Conservation (phyloP, 2,113 vertebrate genomes). For the Boulengeromyrus knoepffleri region DNA sequence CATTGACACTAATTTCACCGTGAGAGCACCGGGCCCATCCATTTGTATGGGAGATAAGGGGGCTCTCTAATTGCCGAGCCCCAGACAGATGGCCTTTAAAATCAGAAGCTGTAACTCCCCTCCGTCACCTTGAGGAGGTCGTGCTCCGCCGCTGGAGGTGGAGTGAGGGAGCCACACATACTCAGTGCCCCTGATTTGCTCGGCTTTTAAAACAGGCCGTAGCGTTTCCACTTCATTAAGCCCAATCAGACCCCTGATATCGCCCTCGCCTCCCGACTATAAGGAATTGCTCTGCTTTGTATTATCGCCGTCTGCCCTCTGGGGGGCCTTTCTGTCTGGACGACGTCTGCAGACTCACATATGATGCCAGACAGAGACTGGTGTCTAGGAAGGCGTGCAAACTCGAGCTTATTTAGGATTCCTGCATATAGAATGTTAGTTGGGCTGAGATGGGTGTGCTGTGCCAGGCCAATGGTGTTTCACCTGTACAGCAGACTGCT, state of each 20-base stretch:
- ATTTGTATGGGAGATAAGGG: constrained; percentile 30
- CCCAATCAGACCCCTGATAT: constrained; percentile 34
- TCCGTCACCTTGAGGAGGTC: constrained; percentile 25
- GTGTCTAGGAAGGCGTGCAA: not conserved
- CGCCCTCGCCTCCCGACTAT: constrained; percentile 16
- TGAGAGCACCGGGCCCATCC: constrained; percentile 6
- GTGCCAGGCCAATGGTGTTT: not conserved
- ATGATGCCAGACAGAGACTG: not conserved
- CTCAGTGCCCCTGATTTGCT: not conserved
- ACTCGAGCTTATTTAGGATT: not conserved
- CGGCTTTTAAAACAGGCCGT: constrained; percentile 5
- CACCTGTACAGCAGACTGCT: not conserved
- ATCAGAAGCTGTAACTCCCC: constrained; percentile 17
- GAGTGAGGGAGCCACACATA: not conserved
- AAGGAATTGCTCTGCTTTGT: constrained; percentile 21
- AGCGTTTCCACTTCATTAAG: constrained; percentile 37
- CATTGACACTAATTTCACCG: constrained; percentile 34
- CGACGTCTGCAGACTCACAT: not conserved
- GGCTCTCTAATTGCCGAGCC: constrained; percentile 34
- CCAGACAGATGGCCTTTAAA: constrained; percentile 29
- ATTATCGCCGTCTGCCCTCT: constrained; percentile 19
- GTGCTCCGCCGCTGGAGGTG: not conserved
- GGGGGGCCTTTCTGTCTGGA: not conserved
- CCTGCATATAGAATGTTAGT: not conserved
- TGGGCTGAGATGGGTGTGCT: not conserved